Conservation (phyloP, 2,888 invertebrate species). For the Lysandra coridon region DNA sequence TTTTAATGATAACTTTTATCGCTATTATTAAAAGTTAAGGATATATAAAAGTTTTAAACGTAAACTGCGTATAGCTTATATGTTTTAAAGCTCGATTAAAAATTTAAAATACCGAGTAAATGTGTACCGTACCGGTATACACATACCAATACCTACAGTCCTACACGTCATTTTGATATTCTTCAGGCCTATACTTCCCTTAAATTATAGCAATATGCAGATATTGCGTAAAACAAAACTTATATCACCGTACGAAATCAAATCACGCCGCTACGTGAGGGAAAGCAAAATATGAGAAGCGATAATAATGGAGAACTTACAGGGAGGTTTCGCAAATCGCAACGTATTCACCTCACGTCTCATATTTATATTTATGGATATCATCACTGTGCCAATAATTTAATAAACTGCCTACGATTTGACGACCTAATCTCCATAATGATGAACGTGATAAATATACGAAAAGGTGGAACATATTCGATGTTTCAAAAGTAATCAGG, state of each 20-base stretch:
- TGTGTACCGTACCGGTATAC: too few relatives aligned
- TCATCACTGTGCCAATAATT: constrained; percentile 11
- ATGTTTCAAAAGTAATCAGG: background rate
- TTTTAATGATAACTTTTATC: background rate
- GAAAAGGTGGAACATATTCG: background rate
- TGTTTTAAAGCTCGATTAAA: too few relatives aligned
- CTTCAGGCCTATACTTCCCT: background rate
- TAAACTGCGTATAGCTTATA: too few relatives aligned
- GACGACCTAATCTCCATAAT: constrained; percentile 4
- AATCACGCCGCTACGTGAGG: constrained; percentile 17
- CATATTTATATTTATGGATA: constrained; percentile 13
- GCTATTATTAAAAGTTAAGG: background rate
- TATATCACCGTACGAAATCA: constrained; percentile 14
- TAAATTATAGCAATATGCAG: background rate
- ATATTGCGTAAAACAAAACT: background rate
- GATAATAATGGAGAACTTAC: constrained; percentile 4
- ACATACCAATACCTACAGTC: too few relatives aligned
- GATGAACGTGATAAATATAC: background rate
- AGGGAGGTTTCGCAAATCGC: background rate
- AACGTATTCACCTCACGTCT: background rate
- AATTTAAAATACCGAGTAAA: too few relatives aligned
- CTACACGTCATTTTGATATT: background rate
- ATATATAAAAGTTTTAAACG: too few relatives aligned
- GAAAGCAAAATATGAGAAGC: constrained; percentile 11
- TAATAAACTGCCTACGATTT: background rate